phyloP scores from a whole-genome alignment of 2,797 vertebrate species.

The Diplodus sargus region DNA sequence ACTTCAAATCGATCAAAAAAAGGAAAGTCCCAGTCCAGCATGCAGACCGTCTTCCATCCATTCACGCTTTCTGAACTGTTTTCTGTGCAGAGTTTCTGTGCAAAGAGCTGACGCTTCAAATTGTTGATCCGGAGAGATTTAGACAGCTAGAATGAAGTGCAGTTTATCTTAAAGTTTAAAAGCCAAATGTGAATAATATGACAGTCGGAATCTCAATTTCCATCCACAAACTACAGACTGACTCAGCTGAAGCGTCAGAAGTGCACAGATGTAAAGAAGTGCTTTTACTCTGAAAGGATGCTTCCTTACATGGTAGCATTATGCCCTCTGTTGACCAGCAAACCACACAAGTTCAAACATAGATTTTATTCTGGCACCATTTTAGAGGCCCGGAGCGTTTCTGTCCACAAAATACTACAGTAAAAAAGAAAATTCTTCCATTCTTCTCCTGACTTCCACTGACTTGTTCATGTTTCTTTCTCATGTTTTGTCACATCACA shows the following conservation, averaged over 20 bases:
- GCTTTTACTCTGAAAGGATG: constrained; percentile 1
- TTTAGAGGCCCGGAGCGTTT: neutral
- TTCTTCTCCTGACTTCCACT: neutral
- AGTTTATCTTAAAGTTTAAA: neutral
- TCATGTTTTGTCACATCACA: no score
- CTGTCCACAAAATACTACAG: neutral
- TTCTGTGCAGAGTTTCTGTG: neutral
- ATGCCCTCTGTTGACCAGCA: constrained; percentile 5
- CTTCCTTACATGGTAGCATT: neutral
- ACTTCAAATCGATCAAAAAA: neutral
- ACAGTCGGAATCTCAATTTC: neutral
- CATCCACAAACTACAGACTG: neutral
- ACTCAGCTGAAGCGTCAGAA: neutral
- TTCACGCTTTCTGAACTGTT: neutral
- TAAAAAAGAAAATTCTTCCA: neutral
- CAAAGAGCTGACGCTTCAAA: neutral
- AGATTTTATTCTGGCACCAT: neutral
- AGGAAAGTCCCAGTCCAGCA: neutral
- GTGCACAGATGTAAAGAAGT: neutral
- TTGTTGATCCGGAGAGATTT: neutral
- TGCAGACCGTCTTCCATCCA: no score
- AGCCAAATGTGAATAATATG: no score
- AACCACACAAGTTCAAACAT: neutral
- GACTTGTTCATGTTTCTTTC: neutral
- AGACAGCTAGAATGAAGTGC: neutral